These are phyloP conservation scores for Tricholaema leucomelas DNA, from an alignment of 2,113 vertebrate genomes.

Conservation along the genomic window DNA sequence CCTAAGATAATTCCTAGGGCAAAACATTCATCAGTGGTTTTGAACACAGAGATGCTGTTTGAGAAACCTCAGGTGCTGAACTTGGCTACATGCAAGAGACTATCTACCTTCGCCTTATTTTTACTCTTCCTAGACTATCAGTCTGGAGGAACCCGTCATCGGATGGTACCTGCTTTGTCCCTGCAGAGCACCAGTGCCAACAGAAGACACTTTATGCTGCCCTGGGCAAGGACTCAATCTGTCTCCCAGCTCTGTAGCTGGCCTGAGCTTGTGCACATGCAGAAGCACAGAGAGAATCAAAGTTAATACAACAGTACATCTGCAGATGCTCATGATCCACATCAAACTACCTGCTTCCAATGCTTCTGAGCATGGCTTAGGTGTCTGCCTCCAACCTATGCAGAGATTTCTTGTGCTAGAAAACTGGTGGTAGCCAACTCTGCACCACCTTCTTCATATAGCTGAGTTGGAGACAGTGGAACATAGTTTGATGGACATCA, in stretches of 20 bases:
- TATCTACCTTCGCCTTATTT: background rate
- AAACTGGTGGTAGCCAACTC: background rate
- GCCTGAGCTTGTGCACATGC: background rate
- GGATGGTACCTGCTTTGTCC: background rate
- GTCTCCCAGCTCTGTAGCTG: background rate
- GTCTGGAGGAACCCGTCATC: background rate
- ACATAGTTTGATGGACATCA: background rate
- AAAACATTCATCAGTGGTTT: background rate
- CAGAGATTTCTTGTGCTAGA: background rate
- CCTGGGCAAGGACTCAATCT: background rate
- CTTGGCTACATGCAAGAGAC: background rate
- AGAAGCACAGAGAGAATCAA: background rate
- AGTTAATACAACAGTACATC: background rate
- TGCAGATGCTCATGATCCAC: background rate
- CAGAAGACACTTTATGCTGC: background rate
- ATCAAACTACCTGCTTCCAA: background rate
- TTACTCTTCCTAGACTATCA: background rate
- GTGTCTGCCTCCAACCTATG: background rate
- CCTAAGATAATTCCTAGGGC: background rate
- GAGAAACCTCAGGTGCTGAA: background rate
- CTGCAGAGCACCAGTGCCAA: background rate
- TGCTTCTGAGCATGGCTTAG: fast-evolving
- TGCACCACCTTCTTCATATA: background rate
- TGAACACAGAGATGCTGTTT: background rate
- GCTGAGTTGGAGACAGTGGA: background rate